Conservation (phyloP, 2,888 invertebrate species). For the Erpobdella octoculata region DNA sequence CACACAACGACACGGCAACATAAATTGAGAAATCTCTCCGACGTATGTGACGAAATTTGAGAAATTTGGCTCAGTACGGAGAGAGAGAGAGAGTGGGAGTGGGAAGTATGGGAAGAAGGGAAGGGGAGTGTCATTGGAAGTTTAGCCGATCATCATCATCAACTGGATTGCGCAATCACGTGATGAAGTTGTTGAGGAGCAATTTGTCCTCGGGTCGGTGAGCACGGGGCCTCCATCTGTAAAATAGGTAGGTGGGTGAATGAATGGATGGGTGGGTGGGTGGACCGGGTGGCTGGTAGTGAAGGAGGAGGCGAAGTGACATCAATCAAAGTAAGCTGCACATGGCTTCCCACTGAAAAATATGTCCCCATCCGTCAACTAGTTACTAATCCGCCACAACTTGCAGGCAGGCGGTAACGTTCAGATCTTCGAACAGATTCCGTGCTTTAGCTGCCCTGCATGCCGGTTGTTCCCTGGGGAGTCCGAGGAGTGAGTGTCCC, state of each 20-base stretch:
- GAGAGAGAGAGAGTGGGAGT: too few species aligned
- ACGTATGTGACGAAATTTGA: too few species aligned
- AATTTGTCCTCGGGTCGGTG: slow-evolving; percentile 3
- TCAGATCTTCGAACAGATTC: slow-evolving; percentile 1
- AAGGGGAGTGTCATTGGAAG: too few species aligned
- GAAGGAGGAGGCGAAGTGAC: background rate
- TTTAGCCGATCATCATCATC: too few species aligned
- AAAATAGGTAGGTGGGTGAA: too few species aligned
- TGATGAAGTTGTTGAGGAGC: background rate
- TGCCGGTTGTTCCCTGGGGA: background rate
- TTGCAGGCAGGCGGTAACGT: background rate
- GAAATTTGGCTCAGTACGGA: too few species aligned
- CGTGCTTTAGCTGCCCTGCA: background rate
- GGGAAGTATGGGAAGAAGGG: too few species aligned
- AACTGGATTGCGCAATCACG: background rate
- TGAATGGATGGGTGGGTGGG: too few species aligned
- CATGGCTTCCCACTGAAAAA: slow-evolving; percentile 7
- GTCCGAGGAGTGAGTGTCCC: background rate
- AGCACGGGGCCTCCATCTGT: too few species aligned
- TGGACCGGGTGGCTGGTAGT: too few species aligned
- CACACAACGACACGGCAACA: background rate
- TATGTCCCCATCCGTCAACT: slow-evolving; percentile 8
- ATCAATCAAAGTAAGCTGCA: slow-evolving; percentile 12
- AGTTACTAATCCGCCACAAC: too few species aligned
- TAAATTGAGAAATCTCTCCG: background rate